Base-by-base conservation (phyloP, 2,113 vertebrate genomes). In the Anarhynchus alexandrinus region DNA sequence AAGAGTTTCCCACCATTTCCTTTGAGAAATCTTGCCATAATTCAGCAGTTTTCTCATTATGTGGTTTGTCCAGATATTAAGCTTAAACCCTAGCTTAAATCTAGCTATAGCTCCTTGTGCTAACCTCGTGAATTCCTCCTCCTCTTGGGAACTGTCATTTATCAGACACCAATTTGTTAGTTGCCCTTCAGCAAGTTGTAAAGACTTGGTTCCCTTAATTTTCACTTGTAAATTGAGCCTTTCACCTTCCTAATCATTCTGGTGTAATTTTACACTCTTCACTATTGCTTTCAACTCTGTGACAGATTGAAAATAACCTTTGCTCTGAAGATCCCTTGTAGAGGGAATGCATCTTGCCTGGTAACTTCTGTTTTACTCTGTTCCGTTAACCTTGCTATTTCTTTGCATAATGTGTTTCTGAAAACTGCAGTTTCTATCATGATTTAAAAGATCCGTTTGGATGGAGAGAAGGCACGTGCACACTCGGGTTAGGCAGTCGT, bases 381-480 rank as follows among this genome's bases (percentile, higher is more conserved):
- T 82, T 88, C 71, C n/a, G 38, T 92, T 88, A 91, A 77, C 72
- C 62, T 88, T 83, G 17, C 26, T 70, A 18, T 43, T 78, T 66
- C 59, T 89, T 86, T 96, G 91, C 69, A n/a, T 94, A 89, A 96
- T 34, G 6, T 49, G 19, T 72, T 86, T 84, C 65, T 95, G 64
- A 78, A 86, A 84, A 77, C 45, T 81, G 77, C 52, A 30, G 10
- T 71, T 91, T 85, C 52, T 82, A 11, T 67, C 61, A 6, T 62
- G 40, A 78, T 79, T 72, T 76, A 82, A 76, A 79, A 79, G 93
- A 72, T 72, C 38, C 30, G 15, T 90, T 82, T 57, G 57, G 40
- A 21, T 86, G 76, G 65, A 71, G 65, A 62, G 78, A 40, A 84
- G 86, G n/a, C 58, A n/a, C 32, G 9, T 16, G 20, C n/a, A 26